A percentile compares a stretch with the other conserved stretches of the same genome.
Evolutionary conservation across 2,888 invertebrate genomes (phyloP).

Genomic region (Thyatira batis): DNA sequence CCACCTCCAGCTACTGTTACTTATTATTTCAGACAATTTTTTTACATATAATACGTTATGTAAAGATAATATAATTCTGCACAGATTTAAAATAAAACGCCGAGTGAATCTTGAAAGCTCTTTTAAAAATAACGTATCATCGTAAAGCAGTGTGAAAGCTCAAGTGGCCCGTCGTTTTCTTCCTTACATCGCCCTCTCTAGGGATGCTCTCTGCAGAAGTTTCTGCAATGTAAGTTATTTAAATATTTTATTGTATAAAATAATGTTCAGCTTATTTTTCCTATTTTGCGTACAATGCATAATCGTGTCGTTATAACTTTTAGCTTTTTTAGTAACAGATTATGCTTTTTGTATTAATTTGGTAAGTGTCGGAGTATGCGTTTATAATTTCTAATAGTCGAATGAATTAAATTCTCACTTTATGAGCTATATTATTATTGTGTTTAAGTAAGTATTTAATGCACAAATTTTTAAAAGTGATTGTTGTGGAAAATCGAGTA

Average conservation of each 20-base stretch:
- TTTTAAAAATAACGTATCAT: conserved; percentile 44
- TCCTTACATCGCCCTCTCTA: conserved; percentile 37
- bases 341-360: no score
- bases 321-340: background rate
- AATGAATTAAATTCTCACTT: no score
- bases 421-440: no score
- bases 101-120: conserved; percentile 26
- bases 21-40: conserved; percentile 4
- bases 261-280: background rate
- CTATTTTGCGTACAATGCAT: background rate
- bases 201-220: conserved; percentile 38
- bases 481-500: no score
- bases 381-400: no score
- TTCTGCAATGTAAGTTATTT: conserved; percentile 31
- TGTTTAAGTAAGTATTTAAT: no score
- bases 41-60: background rate
- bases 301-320: background rate
- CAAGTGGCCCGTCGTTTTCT: conserved; percentile 49
- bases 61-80: conserved; percentile 3
- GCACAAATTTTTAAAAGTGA: no score
- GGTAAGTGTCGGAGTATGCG: no score
- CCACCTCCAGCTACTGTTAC: no score
- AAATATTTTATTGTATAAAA: conserved; percentile 47
- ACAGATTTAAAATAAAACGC: conserved; percentile 21
- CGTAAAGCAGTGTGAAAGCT: conserved; percentile 44